Conservation (phyloP, 35 echinoderm and acorn worm genomes). For the Heliocidaris tuberculata region DNA sequence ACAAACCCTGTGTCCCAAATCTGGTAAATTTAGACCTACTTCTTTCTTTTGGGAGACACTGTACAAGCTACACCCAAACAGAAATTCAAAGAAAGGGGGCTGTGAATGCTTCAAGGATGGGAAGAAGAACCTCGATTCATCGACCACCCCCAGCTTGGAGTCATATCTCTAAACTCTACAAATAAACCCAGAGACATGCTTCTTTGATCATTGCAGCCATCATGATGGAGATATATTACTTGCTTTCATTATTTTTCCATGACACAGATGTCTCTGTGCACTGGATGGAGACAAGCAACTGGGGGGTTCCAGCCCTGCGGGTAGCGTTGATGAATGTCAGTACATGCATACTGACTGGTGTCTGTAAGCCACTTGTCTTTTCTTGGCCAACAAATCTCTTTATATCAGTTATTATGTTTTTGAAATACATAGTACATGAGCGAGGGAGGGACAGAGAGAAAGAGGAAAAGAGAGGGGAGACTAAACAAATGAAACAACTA, state of each 20-base stretch:
- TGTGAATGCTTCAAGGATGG: background rate
- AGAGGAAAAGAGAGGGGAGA: background rate
- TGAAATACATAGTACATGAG: no score
- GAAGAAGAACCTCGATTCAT: background rate
- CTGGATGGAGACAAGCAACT: background rate
- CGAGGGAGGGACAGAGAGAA: background rate
- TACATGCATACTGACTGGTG: background rate
- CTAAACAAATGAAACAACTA: no score
- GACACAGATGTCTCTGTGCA: background rate
- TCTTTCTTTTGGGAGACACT: background rate
- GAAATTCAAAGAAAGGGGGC: background rate
- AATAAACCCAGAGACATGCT: background rate
- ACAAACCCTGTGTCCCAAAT: no score
- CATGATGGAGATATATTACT: background rate
- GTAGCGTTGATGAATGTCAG: background rate
- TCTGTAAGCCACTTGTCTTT: background rate
- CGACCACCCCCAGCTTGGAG: background rate
- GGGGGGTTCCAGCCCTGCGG: background rate
- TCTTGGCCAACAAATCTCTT: background rate
- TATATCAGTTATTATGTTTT: background rate
- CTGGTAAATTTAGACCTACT: no score
- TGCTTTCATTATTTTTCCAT: background rate
- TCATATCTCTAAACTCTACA: constrained; percentile 11
- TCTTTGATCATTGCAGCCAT: background rate
- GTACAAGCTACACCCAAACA: background rate